Percentiles rank a stretch among this genome's conserved stretches.
phyloP scores from a whole-genome alignment of 2,888 invertebrate species.

The Hemaris fuciformis region DNA sequence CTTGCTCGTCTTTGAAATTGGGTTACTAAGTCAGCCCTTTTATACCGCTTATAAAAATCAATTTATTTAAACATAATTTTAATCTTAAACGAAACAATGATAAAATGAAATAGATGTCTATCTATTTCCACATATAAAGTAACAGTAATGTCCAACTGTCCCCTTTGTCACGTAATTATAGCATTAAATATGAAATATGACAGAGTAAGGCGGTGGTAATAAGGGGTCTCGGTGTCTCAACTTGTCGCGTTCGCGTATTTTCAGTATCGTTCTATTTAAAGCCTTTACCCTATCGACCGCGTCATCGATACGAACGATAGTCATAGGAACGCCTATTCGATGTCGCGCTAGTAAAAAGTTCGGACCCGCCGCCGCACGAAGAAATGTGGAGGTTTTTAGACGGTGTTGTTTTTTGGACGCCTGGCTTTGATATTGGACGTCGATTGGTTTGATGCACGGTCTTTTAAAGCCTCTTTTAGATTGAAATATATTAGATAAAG shows the following conservation, averaged over 20 bases:
- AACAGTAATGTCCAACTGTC: too few species aligned
- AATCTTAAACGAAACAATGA: too few species aligned
- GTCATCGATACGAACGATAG: slow-evolving; percentile 18
- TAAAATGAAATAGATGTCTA: too few species aligned
- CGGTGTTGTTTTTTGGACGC: slow-evolving; percentile 18
- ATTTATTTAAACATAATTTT: too few species aligned
- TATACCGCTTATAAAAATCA: too few species aligned
- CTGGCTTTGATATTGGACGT: neutral
- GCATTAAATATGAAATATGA: neutral
- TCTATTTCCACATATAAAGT: too few species aligned
- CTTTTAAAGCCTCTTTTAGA: neutral
- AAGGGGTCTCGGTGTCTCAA: neutral
- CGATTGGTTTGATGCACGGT: too few species aligned
- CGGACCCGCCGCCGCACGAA: slow-evolving; percentile 14
- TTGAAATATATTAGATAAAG: too few species aligned
- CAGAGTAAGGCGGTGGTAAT: neutral
- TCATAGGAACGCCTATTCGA: slow-evolving; percentile 40
- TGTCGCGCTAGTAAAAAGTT: slow-evolving; percentile 44
- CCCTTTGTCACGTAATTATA: neutral
- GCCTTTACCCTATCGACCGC: slow-evolving; percentile 21
- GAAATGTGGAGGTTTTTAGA: slow-evolving; percentile 27
- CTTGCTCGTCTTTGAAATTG: too few species aligned
- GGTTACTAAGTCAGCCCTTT: too few species aligned
- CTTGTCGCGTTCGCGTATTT: neutral
- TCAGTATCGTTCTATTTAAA: slow-evolving; percentile 9